These are phyloP conservation scores for Phrynocephalus forsythii DNA, from an alignment of 2,797 vertebrate species.

Conservation along the genomic window DNA sequence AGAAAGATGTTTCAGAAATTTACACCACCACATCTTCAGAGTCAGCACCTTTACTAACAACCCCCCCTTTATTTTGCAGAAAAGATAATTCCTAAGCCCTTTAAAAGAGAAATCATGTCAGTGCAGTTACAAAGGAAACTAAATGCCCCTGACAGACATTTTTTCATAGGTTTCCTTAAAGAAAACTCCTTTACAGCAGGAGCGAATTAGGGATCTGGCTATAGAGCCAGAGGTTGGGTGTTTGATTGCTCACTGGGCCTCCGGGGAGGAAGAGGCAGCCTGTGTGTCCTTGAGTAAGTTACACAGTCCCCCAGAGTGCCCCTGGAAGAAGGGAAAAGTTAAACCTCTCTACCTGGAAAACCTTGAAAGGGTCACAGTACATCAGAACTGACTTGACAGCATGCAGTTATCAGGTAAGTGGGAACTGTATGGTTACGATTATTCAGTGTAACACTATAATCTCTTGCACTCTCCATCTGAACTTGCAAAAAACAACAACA, in stretches of 20 bases:
- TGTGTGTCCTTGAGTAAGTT: background rate
- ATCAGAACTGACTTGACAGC: too few species aligned
- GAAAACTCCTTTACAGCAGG: background rate
- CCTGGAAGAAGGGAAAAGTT: background rate
- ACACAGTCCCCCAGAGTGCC: background rate
- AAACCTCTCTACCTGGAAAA: too few species aligned
- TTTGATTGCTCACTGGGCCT: too few species aligned
- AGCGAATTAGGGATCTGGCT: too few species aligned
- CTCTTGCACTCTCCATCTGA: background rate
- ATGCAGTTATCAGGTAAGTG: background rate
- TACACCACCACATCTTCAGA: background rate
- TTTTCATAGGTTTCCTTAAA: background rate
- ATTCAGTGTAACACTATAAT: background rate
- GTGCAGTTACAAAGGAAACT: background rate
- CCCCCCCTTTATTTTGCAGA: background rate
- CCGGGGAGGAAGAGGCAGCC: too few species aligned
- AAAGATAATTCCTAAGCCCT: slow-evolving; percentile 2
- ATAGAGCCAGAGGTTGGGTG: too few species aligned
- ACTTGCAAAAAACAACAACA: background rate
- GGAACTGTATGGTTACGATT: background rate
- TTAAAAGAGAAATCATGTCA: background rate
- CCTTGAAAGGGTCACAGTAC: too few species aligned
- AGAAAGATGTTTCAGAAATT: background rate
- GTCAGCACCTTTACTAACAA: background rate
- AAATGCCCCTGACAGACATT: background rate